Base-by-base conservation (phyloP, 2,888 invertebrate genomes). In the Ormyrus labotus region DNA sequence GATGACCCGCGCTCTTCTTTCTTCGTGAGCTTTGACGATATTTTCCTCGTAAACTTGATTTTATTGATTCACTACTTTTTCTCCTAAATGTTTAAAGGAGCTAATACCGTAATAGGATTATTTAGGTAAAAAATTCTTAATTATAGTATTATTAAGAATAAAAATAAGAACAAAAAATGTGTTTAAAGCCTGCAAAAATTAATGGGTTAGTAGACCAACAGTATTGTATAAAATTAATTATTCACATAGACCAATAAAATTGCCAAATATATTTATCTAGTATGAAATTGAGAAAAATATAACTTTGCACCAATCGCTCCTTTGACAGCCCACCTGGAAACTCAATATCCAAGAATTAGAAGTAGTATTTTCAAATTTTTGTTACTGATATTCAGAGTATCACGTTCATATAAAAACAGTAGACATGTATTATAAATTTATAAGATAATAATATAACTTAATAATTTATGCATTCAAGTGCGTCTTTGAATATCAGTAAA, bases 291-390 rank as follows among this genome's bases (percentile, higher is more conserved):
- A 63, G 70, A 74, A 81, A 82, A 84, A 83, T 79, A 69, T 57
- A 83, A 85, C 73, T 83, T 83, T 83, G 84, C 81, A 83, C 81
- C 84, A 82, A 81, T 80, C 78, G 87, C 84, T 86, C 82, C 84
- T 69, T 82, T 80, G 83, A 84, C 82, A 84, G 85, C 85, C 87
- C 88, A 89, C 86, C 89, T 89, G 89, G 84, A 87, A 89, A 89
- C 89, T 89, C 87, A 89, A 89, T 88, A 89, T 86, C 84, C 77
- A 84, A 80, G 81, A 82, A 82, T 87, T 86, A 87, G 85, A 85
- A 82, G 47, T 60, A 51, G 57, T 71, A 80, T 72, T 70, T 70
- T 70, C 75, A 78, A 81, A 75, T 47, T 48, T 60, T 67, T 65
- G 3, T 58, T 55, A 78, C 75, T 47, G 69, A 80, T 74, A 79